Conservation (phyloP, 1,140 invertebrate genomes). For the Trypoxylus dichotomus region DNA sequence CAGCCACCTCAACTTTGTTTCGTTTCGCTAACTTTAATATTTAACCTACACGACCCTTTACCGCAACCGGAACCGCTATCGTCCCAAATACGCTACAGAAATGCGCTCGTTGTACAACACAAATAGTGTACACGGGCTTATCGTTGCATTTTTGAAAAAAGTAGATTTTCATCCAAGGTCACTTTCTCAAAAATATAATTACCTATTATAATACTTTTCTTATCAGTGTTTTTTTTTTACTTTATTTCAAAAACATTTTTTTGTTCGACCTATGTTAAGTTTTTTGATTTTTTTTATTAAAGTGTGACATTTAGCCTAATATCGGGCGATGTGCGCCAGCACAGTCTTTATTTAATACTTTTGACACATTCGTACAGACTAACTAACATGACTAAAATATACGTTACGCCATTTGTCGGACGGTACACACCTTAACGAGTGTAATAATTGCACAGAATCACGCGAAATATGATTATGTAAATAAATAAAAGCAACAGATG, state of each 20-base stretch:
- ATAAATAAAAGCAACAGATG: neutral
- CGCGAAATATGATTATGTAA: neutral
- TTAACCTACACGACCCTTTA: slow-evolving; percentile 4
- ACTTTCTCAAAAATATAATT: slow-evolving; percentile 53
- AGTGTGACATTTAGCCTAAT: slow-evolving; percentile 51
- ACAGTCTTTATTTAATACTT: slow-evolving; percentile 55
- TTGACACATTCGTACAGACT: slow-evolving; percentile 51
- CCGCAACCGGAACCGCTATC: neutral
- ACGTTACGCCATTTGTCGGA: slow-evolving; percentile 12
- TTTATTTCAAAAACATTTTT: slow-evolving; percentile 39
- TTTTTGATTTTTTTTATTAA: slow-evolving; percentile 46
- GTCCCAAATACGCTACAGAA: slow-evolving; percentile 22
- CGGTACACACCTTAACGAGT: neutral
- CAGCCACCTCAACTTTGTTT: neutral
- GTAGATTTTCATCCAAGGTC: slow-evolving; percentile 51
- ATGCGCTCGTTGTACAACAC: slow-evolving; percentile 34
- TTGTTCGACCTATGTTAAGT: slow-evolving; percentile 43
- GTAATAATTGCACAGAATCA: slow-evolving; percentile 1
- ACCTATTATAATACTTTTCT: slow-evolving; percentile 45
- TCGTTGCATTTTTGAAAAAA: slow-evolving; percentile 52
- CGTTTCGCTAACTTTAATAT: slow-evolving; percentile 1
- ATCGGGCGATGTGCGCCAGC: slow-evolving; percentile 51
- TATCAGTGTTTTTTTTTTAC: slow-evolving; percentile 39
- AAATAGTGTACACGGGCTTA: slow-evolving; percentile 32
- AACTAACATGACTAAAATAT: slow-evolving; percentile 23